Conservation (phyloP, 1,140 invertebrate species). For the Pygmarrhopalites habei region DNA sequence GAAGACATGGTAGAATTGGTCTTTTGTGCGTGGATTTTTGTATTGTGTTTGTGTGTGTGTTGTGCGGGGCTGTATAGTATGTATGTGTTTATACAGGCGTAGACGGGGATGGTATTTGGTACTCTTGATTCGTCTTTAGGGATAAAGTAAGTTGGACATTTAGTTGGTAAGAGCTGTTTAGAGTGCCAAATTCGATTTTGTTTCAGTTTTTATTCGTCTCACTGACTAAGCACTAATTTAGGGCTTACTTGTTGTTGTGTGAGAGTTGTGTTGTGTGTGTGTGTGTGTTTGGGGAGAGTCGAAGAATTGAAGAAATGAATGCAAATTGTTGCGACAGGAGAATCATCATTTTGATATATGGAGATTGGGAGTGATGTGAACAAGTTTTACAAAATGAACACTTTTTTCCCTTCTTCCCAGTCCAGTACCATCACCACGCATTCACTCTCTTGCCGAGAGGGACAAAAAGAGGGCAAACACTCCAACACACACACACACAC, state of each 20-base stretch:
- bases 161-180: constrained; percentile 23
- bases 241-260: not conserved
- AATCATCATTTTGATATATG: constrained; percentile 38
- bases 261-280: constrained; percentile 10
- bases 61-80: too few species aligned
- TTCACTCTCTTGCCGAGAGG: too few species aligned
- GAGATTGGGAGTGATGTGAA: constrained; percentile 38
- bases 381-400: constrained; percentile 24
- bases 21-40: too few species aligned
- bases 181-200: constrained; percentile 38
- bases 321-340: constrained; percentile 36
- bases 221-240: constrained; percentile 33
- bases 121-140: constrained; percentile 38
- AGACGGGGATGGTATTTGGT: too few species aligned
- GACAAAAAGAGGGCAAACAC: too few species aligned
- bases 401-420: too few species aligned
- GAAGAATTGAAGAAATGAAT: constrained; percentile 27
- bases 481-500: too few species aligned
- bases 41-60: too few species aligned
- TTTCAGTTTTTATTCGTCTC: constrained; percentile 35
- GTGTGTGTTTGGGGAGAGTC: not conserved
- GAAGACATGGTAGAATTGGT: too few species aligned
- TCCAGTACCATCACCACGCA: too few species aligned
- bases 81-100: too few species aligned
- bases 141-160: constrained; percentile 26